A percentile compares a stretch with the other conserved stretches of the same genome.
Conservation (phyloP, 2,797 vertebrate genomes). For the Xiphorhynchus erythropygius region DNA sequence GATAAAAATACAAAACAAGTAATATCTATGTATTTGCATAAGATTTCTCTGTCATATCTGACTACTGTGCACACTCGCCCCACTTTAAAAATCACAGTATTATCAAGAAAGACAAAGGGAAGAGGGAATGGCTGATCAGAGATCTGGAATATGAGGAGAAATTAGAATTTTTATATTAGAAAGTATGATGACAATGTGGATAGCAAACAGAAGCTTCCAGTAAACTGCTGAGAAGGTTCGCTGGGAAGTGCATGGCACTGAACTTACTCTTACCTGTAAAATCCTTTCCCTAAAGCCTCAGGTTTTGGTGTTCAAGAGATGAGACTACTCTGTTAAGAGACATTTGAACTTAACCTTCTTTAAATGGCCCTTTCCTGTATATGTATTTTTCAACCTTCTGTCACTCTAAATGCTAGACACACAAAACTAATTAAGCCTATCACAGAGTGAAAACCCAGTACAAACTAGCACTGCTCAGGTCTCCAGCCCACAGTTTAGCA, state of each 20-base stretch:
- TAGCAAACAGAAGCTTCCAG: not conserved
- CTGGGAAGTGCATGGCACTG: not conserved
- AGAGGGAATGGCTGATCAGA: not conserved
- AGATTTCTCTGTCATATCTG: not conserved
- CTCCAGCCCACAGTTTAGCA: not conserved
- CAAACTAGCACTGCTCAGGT: not conserved
- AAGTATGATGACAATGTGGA: not conserved
- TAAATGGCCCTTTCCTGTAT: not conserved
- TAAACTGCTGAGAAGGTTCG: accelerated
- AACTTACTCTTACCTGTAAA: not conserved
- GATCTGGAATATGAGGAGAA: not conserved
- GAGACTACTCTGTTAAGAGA: not conserved
- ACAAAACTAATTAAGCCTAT: not conserved
- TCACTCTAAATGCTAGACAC: not conserved
- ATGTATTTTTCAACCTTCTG: not conserved
- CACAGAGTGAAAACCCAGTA: not conserved
- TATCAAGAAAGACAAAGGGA: not conserved
- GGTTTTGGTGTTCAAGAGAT: not conserved
- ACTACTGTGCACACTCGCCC: accelerated
- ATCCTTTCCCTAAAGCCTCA: not conserved
- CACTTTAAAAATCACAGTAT: not conserved
- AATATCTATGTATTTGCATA: not conserved
- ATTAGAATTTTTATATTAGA: not conserved
- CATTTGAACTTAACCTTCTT: not conserved
- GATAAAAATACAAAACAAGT: not conserved